Conservation (phyloP, 2,888 invertebrate genomes). For the Periphyllus acericola region DNA sequence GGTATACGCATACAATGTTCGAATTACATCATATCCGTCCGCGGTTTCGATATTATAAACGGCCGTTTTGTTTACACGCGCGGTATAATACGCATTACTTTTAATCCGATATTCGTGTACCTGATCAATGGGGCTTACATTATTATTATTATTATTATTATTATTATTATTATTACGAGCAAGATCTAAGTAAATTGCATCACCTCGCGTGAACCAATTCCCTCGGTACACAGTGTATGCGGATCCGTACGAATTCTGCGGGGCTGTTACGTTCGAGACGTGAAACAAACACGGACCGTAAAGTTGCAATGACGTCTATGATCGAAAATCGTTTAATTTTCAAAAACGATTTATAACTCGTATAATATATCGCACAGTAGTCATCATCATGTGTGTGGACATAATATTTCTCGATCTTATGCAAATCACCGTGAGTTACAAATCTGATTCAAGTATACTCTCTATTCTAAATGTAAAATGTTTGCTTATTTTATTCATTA, state of each 20-base stretch:
- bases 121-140: neutral
- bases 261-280: neutral
- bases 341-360: too few relatives aligned
- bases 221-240: neutral
- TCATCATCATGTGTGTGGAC: too few relatives aligned
- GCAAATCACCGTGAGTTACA: too few relatives aligned
- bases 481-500: too few relatives aligned
- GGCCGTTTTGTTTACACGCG: neutral
- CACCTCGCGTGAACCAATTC: conserved; percentile 46
- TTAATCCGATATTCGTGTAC: conserved; percentile 44
- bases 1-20: neutral
- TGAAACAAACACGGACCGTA: too few relatives aligned
- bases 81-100: neutral
- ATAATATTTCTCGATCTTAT: too few relatives aligned
- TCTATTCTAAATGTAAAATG: too few relatives aligned
- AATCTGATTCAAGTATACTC: too few relatives aligned
- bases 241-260: neutral
- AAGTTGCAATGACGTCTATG: too few relatives aligned
- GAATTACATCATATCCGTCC: neutral
- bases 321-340: too few relatives aligned
- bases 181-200: neutral
- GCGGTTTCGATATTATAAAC: neutral
- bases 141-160: too few relatives aligned
- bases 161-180: neutral
- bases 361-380: too few relatives aligned